phyloP scores from a whole-genome alignment of 2,113 vertebrate genomes.

The Etia nguti region DNA sequence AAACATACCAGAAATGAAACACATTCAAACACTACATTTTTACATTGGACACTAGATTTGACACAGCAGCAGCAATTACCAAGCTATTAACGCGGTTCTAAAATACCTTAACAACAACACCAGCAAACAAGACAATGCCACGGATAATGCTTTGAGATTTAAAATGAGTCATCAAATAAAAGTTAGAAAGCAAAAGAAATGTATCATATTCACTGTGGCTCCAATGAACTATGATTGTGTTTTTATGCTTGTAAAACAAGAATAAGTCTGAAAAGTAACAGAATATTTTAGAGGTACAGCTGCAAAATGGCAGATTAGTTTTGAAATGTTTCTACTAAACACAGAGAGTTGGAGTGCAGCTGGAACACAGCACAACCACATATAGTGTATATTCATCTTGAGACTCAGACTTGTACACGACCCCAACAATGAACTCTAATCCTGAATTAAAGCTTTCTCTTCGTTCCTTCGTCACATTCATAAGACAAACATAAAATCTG shows the following conservation, averaged over 20 bases:
- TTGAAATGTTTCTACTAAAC: neutral
- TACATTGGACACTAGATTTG: neutral
- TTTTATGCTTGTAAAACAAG: neutral
- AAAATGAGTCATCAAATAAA: neutral
- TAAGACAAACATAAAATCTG: neutral
- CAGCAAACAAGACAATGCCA: neutral
- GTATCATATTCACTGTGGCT: neutral
- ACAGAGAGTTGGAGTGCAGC: neutral
- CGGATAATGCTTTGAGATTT: neutral
- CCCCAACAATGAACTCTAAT: neutral
- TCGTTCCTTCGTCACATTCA: neutral
- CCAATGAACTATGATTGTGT: neutral
- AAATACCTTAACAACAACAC: neutral
- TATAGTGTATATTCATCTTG: neutral
- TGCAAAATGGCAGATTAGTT: neutral
- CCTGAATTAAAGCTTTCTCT: neutral
- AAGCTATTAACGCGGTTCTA: neutral
- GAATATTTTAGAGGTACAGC: neutral
- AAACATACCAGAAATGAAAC: conserved; percentile 39
- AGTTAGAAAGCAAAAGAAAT: neutral
- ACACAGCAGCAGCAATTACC: neutral
- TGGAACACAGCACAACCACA: neutral
- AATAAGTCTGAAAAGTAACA: neutral
- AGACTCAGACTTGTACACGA: neutral
- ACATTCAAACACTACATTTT: neutral